Conservation (phyloP, 2,797 vertebrate genomes). For the Iguana delicatissima region DNA sequence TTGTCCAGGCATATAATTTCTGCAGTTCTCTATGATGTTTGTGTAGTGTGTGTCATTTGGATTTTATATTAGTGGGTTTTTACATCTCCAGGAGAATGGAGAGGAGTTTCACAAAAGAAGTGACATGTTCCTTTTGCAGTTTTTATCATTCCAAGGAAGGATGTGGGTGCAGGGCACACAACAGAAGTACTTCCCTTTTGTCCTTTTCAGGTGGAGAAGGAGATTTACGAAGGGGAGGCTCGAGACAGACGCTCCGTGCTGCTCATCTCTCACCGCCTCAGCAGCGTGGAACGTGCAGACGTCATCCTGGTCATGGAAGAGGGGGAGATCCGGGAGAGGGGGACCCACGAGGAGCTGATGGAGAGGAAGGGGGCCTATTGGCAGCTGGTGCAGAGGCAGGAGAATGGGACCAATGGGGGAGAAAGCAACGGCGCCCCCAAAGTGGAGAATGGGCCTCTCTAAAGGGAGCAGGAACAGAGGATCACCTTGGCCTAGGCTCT, state of each 20-base stretch:
- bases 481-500: not conserved
- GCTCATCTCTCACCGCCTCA: conserved; percentile 87
- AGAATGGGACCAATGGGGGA: conserved; percentile 30
- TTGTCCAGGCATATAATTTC: too few relatives aligned
- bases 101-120: too few relatives aligned
- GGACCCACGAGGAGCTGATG: conserved; percentile 78
- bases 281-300: conserved; percentile 81
- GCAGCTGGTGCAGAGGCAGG: conserved; percentile 80
- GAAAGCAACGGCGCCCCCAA: not conserved
- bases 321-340: conserved; percentile 82
- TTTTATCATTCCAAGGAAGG: too few relatives aligned
- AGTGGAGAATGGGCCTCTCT: not conserved
- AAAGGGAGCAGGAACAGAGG: not conserved
- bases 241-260: conserved; percentile 77
- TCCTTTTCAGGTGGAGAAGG: conserved; percentile 81
- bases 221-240: conserved; percentile 73
- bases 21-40: too few relatives aligned
- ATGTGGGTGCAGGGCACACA: too few relatives aligned
- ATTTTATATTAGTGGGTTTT: too few relatives aligned
- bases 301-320: conserved; percentile 83
- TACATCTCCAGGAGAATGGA: too few relatives aligned
- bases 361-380: conserved; percentile 75
- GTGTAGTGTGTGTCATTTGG: too few relatives aligned
- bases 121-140: too few relatives aligned
- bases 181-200: not conserved